Evolutionary conservation across 2,113 vertebrate species (phyloP).

Genomic region (Cisticola juncidis): DNA sequence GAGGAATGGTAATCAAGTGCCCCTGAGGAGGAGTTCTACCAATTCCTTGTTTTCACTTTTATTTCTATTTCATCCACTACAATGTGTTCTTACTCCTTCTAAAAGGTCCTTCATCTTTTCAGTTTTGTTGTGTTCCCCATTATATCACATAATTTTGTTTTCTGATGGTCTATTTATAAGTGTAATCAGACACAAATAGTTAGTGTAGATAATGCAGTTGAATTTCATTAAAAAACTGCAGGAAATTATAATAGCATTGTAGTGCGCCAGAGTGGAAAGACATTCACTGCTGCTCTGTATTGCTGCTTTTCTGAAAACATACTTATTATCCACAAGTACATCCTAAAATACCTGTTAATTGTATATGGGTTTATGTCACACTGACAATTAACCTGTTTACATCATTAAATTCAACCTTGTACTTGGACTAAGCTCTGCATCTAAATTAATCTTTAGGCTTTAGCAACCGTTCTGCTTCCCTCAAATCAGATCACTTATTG

Average conservation of each 20-base stretch:
- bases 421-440: neutral
- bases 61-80: neutral
- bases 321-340: neutral
- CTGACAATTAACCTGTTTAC: neutral
- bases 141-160: conserved; percentile 24
- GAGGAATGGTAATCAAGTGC: neutral
- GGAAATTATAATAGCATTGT: neutral
- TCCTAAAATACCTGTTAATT: neutral
- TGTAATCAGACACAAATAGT: neutral
- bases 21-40: neutral
- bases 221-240: conserved; percentile 22
- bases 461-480: neutral
- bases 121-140: neutral
- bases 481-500: neutral
- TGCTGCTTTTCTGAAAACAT: neutral
- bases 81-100: neutral
- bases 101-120: neutral
- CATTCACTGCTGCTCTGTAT: neutral
- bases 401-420: neutral
- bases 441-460: neutral
- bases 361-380: neutral
- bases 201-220: neutral
- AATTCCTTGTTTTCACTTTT: neutral
- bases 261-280: neutral
- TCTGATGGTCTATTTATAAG: neutral